Percentiles rank a stretch among this genome's conserved stretches.
phyloP scores from a whole-genome alignment of 2,888 invertebrate genomes.

The Molanna angustata region DNA sequence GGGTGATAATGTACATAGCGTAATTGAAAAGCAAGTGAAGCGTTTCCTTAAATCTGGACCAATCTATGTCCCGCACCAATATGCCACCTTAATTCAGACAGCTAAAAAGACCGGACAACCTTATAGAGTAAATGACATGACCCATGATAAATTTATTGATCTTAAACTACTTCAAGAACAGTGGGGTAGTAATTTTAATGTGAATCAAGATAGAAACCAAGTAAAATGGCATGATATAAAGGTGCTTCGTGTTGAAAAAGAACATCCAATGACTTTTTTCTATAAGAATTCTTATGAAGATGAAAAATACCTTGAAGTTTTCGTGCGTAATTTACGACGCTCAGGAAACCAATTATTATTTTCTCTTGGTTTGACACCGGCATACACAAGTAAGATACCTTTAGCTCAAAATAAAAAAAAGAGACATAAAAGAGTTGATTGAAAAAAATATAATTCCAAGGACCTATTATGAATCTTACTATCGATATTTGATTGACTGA shows the following conservation, averaged over 20 bases:
- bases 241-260: not conserved
- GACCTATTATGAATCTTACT: not conserved
- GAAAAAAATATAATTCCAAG: not conserved
- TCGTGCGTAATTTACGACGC: not conserved
- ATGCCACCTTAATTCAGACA: slow-evolving; percentile 18
- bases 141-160: slow-evolving; percentile 21
- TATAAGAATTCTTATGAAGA: not conserved
- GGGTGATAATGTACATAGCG: not conserved
- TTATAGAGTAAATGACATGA: slow-evolving; percentile 19
- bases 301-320: not conserved
- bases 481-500: too few species aligned
- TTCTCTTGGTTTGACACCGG: not conserved
- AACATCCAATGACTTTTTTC: not conserved
- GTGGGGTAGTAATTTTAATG: slow-evolving; percentile 17
- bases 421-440: not conserved
- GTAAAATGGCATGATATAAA: not conserved
- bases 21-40: not conserved
- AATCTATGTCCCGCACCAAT: slow-evolving; percentile 8
- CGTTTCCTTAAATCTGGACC: not conserved
- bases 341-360: not conserved
- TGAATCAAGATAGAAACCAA: slow-evolving; percentile 1
- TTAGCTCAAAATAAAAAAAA: not conserved
- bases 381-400: not conserved
- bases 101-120: slow-evolving; percentile 22
- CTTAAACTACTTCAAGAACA: slow-evolving; percentile 26